Percentiles rank a stretch among this genome's conserved stretches.
These are phyloP conservation scores for Cebus imitator DNA, from an alignment of 2,113 vertebrate species.

Conservation along the genomic window DNA sequence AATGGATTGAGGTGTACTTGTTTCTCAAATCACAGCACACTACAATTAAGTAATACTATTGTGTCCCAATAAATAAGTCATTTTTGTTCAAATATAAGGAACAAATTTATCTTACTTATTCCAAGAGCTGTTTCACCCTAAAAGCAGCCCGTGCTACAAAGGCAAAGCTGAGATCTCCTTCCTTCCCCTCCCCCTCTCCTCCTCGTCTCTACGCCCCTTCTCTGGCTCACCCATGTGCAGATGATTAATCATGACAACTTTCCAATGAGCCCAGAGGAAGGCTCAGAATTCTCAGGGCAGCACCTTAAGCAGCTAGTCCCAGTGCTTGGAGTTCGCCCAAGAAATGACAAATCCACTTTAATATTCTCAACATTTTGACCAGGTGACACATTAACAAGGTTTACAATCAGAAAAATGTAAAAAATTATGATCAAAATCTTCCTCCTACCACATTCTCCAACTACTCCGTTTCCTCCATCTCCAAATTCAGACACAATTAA, in stretches of 20 bases:
- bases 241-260: not conserved
- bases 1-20: not conserved
- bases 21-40: not conserved
- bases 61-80: not conserved
- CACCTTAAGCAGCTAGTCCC: not conserved
- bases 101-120: not conserved
- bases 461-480: not conserved
- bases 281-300: not conserved
- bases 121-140: not conserved
- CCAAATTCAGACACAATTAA: not conserved
- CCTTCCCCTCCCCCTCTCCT: not conserved
- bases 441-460: not conserved
- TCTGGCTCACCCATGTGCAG: too few relatives aligned
- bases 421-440: not conserved
- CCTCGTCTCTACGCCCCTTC: rapidly evolving
- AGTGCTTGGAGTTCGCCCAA: not conserved
- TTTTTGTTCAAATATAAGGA: conserved; percentile 3
- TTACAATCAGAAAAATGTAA: not conserved
- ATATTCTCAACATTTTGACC: not conserved
- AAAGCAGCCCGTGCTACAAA: not conserved
- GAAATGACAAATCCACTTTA: not conserved
- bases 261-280: not conserved
- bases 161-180: not conserved
- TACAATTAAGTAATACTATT: not conserved
- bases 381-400: not conserved